phyloP scores from a whole-genome alignment of 1,140 invertebrate genomes.

The Luehdorfia chinensis region DNA sequence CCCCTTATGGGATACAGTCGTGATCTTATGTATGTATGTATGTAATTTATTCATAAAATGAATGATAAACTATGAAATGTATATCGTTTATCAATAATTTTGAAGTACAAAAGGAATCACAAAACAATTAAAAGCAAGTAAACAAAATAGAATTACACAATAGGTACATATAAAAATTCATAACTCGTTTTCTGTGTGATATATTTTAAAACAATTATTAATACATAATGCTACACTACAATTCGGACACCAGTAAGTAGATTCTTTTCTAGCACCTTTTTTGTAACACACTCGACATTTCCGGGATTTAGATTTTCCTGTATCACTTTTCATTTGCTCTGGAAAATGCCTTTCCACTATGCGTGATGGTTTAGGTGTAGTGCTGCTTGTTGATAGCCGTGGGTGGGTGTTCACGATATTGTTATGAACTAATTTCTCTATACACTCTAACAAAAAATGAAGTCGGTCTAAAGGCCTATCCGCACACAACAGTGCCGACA shows the following conservation, averaged over 20 bases:
- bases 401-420: constrained; percentile 1
- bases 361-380: constrained; percentile 1
- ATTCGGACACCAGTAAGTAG: constrained; percentile 19
- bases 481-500: too few species aligned
- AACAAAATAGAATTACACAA: constrained; percentile 24
- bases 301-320: constrained; percentile 15
- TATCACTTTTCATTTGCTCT: constrained; percentile 11
- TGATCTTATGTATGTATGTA: too few species aligned
- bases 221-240: constrained; percentile 12
- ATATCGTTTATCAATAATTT: constrained; percentile 21
- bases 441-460: neutral
- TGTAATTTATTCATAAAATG: constrained; percentile 12
- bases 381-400: neutral
- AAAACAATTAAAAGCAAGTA: constrained; percentile 9
- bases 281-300: constrained; percentile 20
- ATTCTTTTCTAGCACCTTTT: constrained; percentile 21
- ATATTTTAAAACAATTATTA: constrained; percentile 17
- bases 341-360: constrained; percentile 12
- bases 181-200: constrained; percentile 17
- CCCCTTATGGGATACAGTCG: too few species aligned
- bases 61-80: constrained; percentile 18
- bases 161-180: constrained; percentile 17
- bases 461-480: neutral
- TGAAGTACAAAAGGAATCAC: constrained; percentile 21
- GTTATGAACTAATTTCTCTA: constrained; percentile 1